Evolutionary conservation across 2,888 invertebrate species (phyloP).

Genomic region (Leptinotarsa tumamoca): DNA sequence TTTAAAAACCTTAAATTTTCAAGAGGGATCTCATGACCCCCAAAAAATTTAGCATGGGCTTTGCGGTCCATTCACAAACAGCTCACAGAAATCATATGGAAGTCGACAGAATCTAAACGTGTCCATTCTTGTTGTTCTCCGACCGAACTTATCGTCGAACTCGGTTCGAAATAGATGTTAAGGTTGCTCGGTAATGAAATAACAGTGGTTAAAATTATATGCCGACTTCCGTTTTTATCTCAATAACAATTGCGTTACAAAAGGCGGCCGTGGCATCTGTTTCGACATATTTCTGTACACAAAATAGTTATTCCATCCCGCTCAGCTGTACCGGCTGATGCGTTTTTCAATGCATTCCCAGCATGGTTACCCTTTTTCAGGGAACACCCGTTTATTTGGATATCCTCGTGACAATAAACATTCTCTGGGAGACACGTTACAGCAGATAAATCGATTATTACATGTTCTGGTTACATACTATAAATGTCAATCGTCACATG

Average conservation of each 20-base stretch:
- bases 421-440: conserved; percentile 8
- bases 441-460: background rate
- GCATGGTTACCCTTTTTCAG: conserved; percentile 18
- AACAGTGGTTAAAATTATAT: conserved; percentile 7
- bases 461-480: background rate
- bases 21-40: too few relatives aligned
- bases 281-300: conserved; percentile 18
- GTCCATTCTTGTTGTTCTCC: background rate
- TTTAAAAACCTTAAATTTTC: too few relatives aligned
- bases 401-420: conserved; percentile 16
- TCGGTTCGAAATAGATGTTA: conserved; percentile 7
- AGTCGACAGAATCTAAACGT: background rate
- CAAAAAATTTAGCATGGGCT: background rate
- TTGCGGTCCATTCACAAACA: background rate
- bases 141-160: background rate
- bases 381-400: conserved; percentile 23
- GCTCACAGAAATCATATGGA: background rate
- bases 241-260: conserved; percentile 16
- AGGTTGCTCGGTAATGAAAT: conserved; percentile 14
- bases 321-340: conserved; percentile 7
- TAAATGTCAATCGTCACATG: background rate
- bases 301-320: conserved; percentile 11
- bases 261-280: conserved; percentile 23
- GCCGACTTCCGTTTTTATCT: conserved; percentile 20
- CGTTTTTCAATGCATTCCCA: conserved; percentile 23